Percentiles rank a stretch among this genome's conserved stretches.
These are phyloP conservation scores for Subacronicta megacephala DNA, from an alignment of 2,888 invertebrate species.

Conservation along the genomic window DNA sequence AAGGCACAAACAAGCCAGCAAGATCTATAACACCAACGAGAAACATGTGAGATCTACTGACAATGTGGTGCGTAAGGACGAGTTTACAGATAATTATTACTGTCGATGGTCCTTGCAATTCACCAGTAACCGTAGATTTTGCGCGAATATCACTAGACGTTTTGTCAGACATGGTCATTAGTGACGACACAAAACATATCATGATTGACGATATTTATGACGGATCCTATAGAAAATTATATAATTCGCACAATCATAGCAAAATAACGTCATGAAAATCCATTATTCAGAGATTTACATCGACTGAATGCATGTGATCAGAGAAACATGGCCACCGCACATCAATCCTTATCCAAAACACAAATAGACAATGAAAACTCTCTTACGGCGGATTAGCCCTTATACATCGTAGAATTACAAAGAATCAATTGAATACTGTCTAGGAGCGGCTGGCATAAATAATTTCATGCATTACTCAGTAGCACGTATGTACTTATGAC, in stretches of 20 bases:
- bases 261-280: constrained; percentile 76
- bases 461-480: constrained; percentile 87
- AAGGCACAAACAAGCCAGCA: constrained; percentile 94
- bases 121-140: constrained; percentile 84
- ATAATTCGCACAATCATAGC: constrained; percentile 78
- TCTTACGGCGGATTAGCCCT: constrained; percentile 72
- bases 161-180: constrained; percentile 66
- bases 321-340: constrained; percentile 88
- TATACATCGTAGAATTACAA: constrained; percentile 74
- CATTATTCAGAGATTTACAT: constrained; percentile 76
- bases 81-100: constrained; percentile 76
- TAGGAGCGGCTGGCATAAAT: constrained; percentile 83
- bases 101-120: constrained; percentile 89
- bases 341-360: constrained; percentile 81
- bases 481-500: constrained; percentile 88
- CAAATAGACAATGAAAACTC: constrained; percentile 82
- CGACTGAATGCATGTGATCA: constrained; percentile 85
- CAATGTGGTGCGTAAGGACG: constrained; percentile 85
- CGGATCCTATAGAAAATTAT: constrained; percentile 77
- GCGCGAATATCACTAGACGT: constrained; percentile 84
- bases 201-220: constrained; percentile 67
- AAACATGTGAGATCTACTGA: constrained; percentile 83
- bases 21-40: constrained; percentile 92
- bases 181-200: constrained; percentile 73
- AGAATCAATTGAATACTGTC: constrained; percentile 82